Evolutionary conservation across 2,113 vertebrate species (phyloP).

Genomic region (Notarius quadriscutis): DNA sequence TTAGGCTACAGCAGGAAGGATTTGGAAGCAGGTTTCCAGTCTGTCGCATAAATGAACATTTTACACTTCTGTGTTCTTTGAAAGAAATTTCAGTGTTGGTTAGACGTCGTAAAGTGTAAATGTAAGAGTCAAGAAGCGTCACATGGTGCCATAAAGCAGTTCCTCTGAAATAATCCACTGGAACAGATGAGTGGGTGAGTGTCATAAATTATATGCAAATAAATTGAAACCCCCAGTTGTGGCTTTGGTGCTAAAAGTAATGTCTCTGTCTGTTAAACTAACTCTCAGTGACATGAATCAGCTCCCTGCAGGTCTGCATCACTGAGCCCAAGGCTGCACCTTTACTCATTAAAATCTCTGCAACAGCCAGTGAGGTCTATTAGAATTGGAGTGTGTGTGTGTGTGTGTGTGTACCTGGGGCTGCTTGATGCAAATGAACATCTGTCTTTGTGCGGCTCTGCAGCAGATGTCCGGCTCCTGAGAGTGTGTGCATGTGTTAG

Average conservation of each 20-base stretch:
- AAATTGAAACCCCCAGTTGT: constrained; percentile 7
- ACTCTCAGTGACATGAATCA: constrained; percentile 38
- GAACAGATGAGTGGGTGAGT: constrained; percentile 12
- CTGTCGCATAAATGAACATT: not conserved
- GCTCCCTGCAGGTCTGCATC: constrained; percentile 23
- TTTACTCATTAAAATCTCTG: constrained; percentile 49
- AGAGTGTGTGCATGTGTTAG: constrained; percentile 27
- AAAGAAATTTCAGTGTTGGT: constrained; percentile 6
- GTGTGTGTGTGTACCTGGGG: constrained; percentile 47
- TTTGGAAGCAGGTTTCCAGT: too few species aligned
- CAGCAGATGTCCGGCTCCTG: constrained; percentile 58
- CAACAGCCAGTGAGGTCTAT: constrained; percentile 48
- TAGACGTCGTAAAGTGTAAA: constrained; percentile 4
- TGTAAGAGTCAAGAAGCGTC: not conserved
- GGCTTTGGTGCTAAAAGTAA: constrained; percentile 22
- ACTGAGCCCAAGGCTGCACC: constrained; percentile 36
- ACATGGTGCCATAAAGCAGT: not conserved
- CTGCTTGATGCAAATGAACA: constrained; percentile 61
- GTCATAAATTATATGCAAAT: constrained; percentile 25
- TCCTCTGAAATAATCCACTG: constrained; percentile 12
- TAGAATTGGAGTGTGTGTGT: constrained; percentile 30
- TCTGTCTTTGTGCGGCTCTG: constrained; percentile 51
- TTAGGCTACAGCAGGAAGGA: not conserved
- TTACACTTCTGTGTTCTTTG: not conserved
- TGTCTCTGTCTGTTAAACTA: constrained; percentile 29